phyloP scores from a whole-genome alignment of 2,797 vertebrate genomes.

The Capromys pilorides region DNA sequence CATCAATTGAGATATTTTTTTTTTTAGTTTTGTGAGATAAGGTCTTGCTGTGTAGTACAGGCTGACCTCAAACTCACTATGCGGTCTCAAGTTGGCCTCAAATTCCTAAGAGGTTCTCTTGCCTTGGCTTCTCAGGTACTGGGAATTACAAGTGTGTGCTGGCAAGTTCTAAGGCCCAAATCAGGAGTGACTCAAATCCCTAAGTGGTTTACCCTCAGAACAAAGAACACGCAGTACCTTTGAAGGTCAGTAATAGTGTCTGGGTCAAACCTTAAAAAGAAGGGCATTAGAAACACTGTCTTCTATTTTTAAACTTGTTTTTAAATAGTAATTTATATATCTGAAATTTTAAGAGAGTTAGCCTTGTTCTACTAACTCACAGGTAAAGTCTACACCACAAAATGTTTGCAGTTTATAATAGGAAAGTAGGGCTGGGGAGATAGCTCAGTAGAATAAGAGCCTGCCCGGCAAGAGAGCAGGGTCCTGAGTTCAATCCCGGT shows the following conservation, averaged over 20 bases:
- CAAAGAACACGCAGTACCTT: conserved; percentile 40
- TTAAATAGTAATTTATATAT: conserved; percentile 46
- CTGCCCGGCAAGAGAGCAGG: too few relatives aligned
- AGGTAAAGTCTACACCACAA: conserved; percentile 47
- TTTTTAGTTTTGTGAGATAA: background rate
- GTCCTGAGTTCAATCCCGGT: too few relatives aligned
- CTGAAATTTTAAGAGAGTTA: conserved; percentile 36
- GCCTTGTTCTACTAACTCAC: conserved; percentile 32
- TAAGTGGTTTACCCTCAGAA: conserved; percentile 35
- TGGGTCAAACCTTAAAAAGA: conserved; percentile 43
- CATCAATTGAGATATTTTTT: background rate
- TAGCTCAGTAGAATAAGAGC: too few relatives aligned
- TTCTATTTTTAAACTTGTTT: conserved; percentile 12
- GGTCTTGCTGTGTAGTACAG: background rate
- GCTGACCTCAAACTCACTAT: background rate
- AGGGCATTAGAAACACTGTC: background rate
- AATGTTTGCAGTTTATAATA: conserved; percentile 53
- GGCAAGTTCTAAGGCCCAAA: conserved; percentile 20
- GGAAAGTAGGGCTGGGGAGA: background rate
- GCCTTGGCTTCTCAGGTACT: background rate
- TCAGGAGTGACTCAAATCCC: conserved; percentile 11
- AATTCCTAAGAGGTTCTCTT: background rate
- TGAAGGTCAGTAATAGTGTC: conserved; percentile 50
- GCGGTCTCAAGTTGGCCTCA: background rate
- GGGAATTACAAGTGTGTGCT: background rate